Evolutionary conservation across 2,797 vertebrate species (phyloP).

Genomic region (Pipistrellus pygmaeus): DNA sequence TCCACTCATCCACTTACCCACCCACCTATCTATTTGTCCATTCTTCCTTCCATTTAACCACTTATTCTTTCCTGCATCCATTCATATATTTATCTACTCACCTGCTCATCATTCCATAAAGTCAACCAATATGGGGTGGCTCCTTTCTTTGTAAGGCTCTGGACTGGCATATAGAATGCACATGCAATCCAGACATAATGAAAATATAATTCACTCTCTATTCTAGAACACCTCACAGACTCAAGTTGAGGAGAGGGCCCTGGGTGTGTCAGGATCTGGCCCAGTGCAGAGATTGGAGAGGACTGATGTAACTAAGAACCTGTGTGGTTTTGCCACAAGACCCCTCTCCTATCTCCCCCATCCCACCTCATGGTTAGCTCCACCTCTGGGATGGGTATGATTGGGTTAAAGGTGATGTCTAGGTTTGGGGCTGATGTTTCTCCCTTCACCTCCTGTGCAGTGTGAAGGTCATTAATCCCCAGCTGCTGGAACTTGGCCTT

Average conservation of each 20-base stretch:
- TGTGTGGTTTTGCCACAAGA: not conserved
- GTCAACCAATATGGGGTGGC: not conserved
- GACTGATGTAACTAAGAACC: not conserved
- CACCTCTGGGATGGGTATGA: not conserved
- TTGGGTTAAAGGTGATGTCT: not conserved
- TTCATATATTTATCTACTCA: not conserved
- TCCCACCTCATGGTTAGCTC: not conserved
- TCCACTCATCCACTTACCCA: not conserved
- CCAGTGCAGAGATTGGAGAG: not conserved
- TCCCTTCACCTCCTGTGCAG: slow-evolving; percentile 1
- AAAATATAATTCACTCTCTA: not conserved
- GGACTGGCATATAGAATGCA: not conserved
- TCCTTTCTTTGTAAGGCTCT: slow-evolving; percentile 18
- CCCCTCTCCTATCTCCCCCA: not conserved
- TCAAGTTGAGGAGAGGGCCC: not conserved
- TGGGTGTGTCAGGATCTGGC: not conserved
- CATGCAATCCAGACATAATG: not conserved
- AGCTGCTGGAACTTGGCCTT: slow-evolving; percentile 73
- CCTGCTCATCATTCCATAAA: not conserved
- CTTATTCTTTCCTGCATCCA: too few relatives aligned
- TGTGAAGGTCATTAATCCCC: slow-evolving; percentile 64
- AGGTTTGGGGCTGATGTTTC: slow-evolving; percentile 35
- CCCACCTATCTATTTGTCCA: not conserved
- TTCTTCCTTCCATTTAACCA: not conserved
- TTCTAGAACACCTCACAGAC: not conserved